These are phyloP conservation scores for Ptilodon capucinus DNA, from an alignment of 2,888 invertebrate species.

Conservation along the genomic window DNA sequence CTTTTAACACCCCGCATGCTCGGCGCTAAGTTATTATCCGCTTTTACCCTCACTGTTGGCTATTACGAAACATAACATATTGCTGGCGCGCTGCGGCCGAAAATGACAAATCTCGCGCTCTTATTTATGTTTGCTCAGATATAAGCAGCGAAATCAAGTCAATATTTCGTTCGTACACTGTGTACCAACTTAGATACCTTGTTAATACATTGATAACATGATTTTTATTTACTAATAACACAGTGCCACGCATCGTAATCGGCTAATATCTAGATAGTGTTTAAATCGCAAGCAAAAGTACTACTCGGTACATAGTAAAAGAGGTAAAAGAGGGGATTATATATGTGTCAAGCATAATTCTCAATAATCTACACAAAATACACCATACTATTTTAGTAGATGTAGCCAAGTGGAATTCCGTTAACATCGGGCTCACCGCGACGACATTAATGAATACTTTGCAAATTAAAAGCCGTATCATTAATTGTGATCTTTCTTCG, in stretches of 20 bases:
- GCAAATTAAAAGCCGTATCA: conserved; percentile 28
- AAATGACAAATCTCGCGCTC: conserved; percentile 17
- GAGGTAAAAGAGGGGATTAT: too few species aligned
- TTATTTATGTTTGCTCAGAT: conserved; percentile 12
- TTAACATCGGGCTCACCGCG: not conserved
- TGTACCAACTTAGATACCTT: too few species aligned
- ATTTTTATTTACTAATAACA: too few species aligned
- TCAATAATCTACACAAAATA: too few species aligned
- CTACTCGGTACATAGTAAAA: too few species aligned
- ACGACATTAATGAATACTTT: conserved; percentile 18
- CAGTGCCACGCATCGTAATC: too few species aligned
- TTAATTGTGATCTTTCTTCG: conserved; percentile 19
- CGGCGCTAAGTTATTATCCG: conserved; percentile 20
- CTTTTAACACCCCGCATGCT: conserved; percentile 23
- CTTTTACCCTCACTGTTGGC: conserved; percentile 24
- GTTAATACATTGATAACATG: too few species aligned
- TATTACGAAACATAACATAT: conserved; percentile 24
- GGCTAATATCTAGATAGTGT: too few species aligned
- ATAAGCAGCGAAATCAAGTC: not conserved
- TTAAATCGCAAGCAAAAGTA: too few species aligned
- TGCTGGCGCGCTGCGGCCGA: conserved; percentile 12
- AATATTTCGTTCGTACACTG: too few species aligned
- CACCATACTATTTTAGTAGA: too few species aligned
- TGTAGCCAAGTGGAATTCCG: not conserved
- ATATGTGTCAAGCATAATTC: too few species aligned